A percentile compares a stretch with the other conserved stretches of the same genome.
Evolutionary conservation across 2,888 invertebrate genomes (phyloP).

Genomic region (Macrosoma leucophasiata): DNA sequence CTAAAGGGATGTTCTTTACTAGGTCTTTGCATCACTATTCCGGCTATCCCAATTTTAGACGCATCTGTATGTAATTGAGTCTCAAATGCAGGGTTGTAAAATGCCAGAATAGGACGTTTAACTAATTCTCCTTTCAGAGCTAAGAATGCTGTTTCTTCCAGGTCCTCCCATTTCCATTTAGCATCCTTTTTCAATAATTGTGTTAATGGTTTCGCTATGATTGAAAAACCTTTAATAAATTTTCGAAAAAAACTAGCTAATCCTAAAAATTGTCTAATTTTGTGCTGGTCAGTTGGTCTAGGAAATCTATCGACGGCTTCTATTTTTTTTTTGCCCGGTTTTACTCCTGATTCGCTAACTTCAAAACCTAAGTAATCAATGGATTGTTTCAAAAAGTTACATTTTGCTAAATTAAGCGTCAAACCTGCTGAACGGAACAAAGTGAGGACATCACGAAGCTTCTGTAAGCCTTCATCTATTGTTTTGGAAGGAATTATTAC

Average conservation of each 20-base stretch:
- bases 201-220: slow-evolving; percentile 15
- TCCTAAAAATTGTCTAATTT: slow-evolving; percentile 11
- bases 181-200: slow-evolving; percentile 15
- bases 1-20: slow-evolving; percentile 4
- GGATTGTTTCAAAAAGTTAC: slow-evolving; percentile 4
- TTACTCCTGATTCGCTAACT: slow-evolving; percentile 5
- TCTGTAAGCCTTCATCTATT: slow-evolving; percentile 12
- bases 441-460: slow-evolving; percentile 3
- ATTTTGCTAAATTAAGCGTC: slow-evolving; percentile 13
- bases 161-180: slow-evolving; percentile 23
- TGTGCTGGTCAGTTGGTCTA: slow-evolving; percentile 10
- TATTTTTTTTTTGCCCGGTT: slow-evolving; percentile 11
- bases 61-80: slow-evolving; percentile 41
- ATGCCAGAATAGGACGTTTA: slow-evolving; percentile 28
- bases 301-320: slow-evolving; percentile 12
- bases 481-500: slow-evolving; percentile 15
- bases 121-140: slow-evolving; percentile 26
- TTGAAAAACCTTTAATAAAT: slow-evolving; percentile 13
- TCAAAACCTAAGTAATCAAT: slow-evolving; percentile 16
- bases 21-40: slow-evolving; percentile 32
- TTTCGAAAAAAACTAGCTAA: slow-evolving; percentile 13
- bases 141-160: slow-evolving; percentile 26
- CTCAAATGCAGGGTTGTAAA: slow-evolving; percentile 28
- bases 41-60: slow-evolving; percentile 30
- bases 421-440: slow-evolving; percentile 8